Conservation (phyloP, 2,113 vertebrate genomes). For the Leptobrachium leishanense region DNA sequence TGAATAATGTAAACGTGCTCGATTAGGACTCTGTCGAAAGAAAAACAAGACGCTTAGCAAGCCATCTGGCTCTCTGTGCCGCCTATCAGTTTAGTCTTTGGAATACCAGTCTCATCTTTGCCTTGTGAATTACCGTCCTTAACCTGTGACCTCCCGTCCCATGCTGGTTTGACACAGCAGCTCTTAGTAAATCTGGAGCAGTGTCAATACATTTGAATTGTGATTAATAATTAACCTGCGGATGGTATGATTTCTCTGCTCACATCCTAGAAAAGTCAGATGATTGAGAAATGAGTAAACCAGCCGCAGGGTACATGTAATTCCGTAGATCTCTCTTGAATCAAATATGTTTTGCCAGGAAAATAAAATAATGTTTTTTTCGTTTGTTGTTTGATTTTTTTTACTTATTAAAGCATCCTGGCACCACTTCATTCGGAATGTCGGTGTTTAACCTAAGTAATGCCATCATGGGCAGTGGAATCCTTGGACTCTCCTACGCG, state of each 20-base stretch:
- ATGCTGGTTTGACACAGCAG: constrained; percentile 34
- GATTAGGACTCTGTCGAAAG: neutral
- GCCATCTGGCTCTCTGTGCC: neutral
- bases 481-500: constrained; percentile 90
- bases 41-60: neutral
- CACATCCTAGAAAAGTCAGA: constrained; percentile 9
- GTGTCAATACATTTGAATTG: constrained; percentile 25
- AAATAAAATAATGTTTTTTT: neutral
- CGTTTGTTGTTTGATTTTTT: constrained; percentile 34
- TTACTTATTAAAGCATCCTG: constrained; percentile 74
- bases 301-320: neutral
- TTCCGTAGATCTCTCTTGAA: neutral
- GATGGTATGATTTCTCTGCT: neutral
- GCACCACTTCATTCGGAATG: constrained; percentile 90
- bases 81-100: neutral
- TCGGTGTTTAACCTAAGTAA: constrained; percentile 96
- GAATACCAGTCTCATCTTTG: constrained; percentile 4
- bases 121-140: constrained; percentile 23
- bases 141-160: constrained; percentile 25
- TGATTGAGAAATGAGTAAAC: constrained; percentile 20
- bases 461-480: constrained; percentile 97
- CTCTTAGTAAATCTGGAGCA: constrained; percentile 19
- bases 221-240: constrained; percentile 40
- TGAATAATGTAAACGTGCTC: constrained; percentile 1
- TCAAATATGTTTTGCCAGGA: neutral